phyloP scores from a whole-genome alignment of 2,797 vertebrate genomes.

The Coregonus ussuriensis region DNA sequence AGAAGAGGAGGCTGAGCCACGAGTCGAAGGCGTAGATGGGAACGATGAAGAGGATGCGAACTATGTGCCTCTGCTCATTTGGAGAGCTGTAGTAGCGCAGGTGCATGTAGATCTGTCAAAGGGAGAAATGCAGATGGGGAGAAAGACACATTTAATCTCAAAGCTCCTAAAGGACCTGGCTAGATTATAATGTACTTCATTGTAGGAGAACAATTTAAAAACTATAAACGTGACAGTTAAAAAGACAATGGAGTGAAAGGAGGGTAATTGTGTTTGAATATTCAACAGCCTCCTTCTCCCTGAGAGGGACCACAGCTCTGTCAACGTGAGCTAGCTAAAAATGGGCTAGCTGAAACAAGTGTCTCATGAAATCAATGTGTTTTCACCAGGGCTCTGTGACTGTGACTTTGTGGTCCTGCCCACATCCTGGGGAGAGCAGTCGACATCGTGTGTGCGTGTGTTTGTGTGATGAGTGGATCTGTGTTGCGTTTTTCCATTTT shows the following conservation, averaged over 20 bases:
- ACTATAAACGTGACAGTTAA: neutral
- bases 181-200: neutral
- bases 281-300: neutral
- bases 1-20: conserved; percentile 95
- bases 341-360: conserved; percentile 1
- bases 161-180: neutral
- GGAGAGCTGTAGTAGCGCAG: conserved; percentile 93
- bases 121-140: too few species aligned
- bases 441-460: neutral
- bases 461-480: neutral
- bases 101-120: conserved; percentile 91
- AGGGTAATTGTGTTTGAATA: conserved; percentile 6
- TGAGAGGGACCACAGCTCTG: conserved; percentile 9
- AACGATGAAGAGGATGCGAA: conserved; percentile 93
- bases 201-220: neutral
- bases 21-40: conserved; percentile 95
- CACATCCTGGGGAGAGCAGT: conserved; percentile 19
- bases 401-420: conserved; percentile 11
- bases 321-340: conserved; percentile 4
- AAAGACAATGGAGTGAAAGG: neutral
- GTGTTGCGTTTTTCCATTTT: conserved; percentile 38
- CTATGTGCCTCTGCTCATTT: conserved; percentile 93
- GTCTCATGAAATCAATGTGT: conserved; percentile 31
- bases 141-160: too few species aligned
- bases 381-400: conserved; percentile 1